These are phyloP conservation scores for Pteruthius melanotis DNA, from an alignment of 2,113 vertebrate genomes.

Conservation along the genomic window DNA sequence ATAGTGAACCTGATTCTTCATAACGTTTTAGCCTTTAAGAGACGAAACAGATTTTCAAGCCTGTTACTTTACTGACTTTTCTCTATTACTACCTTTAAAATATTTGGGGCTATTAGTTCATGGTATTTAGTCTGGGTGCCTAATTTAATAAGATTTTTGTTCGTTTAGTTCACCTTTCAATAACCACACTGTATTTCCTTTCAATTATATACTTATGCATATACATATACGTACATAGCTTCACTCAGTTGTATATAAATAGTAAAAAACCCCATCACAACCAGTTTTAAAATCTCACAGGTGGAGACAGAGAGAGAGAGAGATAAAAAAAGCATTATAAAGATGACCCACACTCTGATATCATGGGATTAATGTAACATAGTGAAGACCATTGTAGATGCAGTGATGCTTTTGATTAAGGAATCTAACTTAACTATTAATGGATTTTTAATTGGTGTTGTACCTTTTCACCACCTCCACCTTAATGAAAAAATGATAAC, in stretches of 20 bases:
- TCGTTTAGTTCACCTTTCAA: background rate
- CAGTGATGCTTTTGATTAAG: background rate
- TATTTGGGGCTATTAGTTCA: background rate
- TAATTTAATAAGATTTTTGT: background rate
- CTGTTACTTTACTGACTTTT: background rate
- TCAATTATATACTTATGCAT: background rate
- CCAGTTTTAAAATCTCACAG: background rate
- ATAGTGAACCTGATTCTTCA: background rate
- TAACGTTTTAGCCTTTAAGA: background rate
- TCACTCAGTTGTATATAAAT: background rate
- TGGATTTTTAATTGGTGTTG: background rate
- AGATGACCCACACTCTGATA: background rate
- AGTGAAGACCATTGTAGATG: background rate
- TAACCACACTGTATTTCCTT: background rate
- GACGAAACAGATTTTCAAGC: background rate
- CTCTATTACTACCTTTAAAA: background rate
- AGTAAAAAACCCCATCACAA: background rate
- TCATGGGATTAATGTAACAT: background rate
- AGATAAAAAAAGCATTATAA: background rate
- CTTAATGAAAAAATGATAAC: background rate
- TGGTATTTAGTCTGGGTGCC: background rate
- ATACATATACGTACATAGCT: background rate
- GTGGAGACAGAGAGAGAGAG: background rate
- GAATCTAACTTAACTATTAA: background rate
- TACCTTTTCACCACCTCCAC: background rate